Conservation (phyloP, 2,113 vertebrate species). For the Dinomys branickii region DNA sequence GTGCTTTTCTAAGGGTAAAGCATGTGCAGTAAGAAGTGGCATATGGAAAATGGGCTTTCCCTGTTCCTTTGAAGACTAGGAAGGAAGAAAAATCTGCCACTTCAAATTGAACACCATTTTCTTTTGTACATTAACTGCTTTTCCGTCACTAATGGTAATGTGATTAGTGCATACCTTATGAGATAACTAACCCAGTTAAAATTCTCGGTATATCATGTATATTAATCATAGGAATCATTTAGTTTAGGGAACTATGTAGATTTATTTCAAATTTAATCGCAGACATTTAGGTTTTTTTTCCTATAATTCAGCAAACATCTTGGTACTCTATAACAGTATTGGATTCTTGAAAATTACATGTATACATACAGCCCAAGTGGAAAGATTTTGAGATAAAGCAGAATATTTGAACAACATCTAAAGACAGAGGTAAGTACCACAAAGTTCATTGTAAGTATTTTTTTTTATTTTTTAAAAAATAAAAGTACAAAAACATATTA, state of each 20-base stretch:
- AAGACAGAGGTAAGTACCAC: background rate
- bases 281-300: background rate
- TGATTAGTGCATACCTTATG: background rate
- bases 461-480: too few relatives aligned
- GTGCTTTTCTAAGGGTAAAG: background rate
- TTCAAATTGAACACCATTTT: background rate
- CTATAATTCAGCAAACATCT: background rate
- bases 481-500: too few relatives aligned
- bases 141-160: background rate
- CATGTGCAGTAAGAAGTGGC: background rate
- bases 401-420: background rate
- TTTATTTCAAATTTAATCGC: slow-evolving; percentile 9
- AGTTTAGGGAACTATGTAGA: background rate
- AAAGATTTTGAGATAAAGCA: background rate
- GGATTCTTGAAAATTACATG: background rate
- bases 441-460: background rate
- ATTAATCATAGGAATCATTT: background rate
- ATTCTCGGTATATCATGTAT: background rate
- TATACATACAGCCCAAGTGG: background rate
- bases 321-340: background rate
- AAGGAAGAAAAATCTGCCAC: background rate
- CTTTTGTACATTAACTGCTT: background rate
- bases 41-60: background rate
- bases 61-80: background rate
- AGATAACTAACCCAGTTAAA: slow-evolving; percentile 13